Evolutionary conservation across 1,140 invertebrate genomes (phyloP).

Genomic region (Pachypeltis micranthus): DNA sequence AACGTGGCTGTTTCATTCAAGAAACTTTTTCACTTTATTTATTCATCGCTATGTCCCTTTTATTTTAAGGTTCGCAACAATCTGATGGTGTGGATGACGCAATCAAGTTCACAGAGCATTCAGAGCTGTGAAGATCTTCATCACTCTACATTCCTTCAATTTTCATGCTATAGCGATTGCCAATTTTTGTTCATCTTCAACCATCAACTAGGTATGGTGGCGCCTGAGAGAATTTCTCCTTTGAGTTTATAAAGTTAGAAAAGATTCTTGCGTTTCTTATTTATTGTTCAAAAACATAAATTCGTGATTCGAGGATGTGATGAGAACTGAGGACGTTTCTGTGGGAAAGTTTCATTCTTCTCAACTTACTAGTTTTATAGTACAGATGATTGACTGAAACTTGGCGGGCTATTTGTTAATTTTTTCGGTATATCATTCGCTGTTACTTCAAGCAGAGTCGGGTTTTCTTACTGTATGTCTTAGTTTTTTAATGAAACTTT

Average conservation of each 20-base stretch:
- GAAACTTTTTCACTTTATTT: background rate
- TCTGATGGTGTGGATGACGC: background rate
- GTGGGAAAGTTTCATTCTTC: background rate
- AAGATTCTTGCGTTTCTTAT: too few species aligned
- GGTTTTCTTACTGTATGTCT: too few species aligned
- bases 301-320: background rate
- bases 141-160: too few species aligned
- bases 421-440: too few species aligned
- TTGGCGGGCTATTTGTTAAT: too few species aligned
- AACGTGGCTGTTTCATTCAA: background rate
- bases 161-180: background rate
- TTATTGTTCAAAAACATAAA: background rate
- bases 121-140: too few species aligned
- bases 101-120: too few species aligned
- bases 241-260: too few species aligned
- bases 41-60: background rate
- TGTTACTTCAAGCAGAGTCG: too few species aligned
- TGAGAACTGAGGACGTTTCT: background rate
- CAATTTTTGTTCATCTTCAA: background rate
- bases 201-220: too few species aligned
- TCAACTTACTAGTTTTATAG: conserved; percentile 6
- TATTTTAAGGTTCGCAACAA: background rate
- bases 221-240: too few species aligned
- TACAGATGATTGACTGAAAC: conserved; percentile 6
- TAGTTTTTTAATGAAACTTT: too few species aligned